Evolutionary conservation across 2,797 vertebrate species (phyloP).

Genomic region (Chelonia mydas): DNA sequence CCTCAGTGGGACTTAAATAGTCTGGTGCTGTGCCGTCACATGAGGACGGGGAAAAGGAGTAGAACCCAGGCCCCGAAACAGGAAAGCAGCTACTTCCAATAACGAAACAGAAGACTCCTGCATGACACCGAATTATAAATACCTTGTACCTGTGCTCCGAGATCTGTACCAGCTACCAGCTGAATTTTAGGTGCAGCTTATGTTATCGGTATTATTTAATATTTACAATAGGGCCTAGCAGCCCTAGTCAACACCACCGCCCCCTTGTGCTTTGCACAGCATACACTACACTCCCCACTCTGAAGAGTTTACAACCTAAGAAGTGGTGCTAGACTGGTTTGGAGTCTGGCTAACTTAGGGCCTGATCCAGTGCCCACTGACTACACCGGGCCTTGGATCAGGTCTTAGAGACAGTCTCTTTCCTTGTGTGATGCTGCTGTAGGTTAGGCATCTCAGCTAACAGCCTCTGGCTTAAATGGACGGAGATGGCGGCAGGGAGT

Average conservation of each 20-base stretch:
- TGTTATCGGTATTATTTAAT: not conserved
- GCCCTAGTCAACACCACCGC: not conserved
- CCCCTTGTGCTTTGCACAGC: not conserved
- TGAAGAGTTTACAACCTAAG: not conserved
- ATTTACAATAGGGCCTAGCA: not conserved
- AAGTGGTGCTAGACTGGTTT: not conserved
- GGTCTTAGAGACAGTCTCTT: not conserved
- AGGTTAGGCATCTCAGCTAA: not conserved
- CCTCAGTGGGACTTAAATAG: slow-evolving; percentile 41
- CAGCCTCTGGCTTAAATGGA: not conserved
- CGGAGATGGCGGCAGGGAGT: not conserved
- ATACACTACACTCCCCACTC: not conserved
- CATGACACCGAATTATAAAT: not conserved
- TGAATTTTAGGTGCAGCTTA: not conserved
- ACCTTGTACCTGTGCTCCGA: not conserved
- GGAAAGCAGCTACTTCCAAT: not conserved
- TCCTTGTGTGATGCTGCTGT: not conserved
- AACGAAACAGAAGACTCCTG: not conserved
- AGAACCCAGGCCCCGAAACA: not conserved
- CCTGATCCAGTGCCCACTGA: not conserved
- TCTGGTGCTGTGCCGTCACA: not conserved
- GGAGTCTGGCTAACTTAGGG: not conserved
- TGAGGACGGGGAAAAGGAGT: not conserved
- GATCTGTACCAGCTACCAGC: not conserved
- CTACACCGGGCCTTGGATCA: not conserved